Conservation (phyloP, 2,797 vertebrate species). For the Tragelaphus oryx region DNA sequence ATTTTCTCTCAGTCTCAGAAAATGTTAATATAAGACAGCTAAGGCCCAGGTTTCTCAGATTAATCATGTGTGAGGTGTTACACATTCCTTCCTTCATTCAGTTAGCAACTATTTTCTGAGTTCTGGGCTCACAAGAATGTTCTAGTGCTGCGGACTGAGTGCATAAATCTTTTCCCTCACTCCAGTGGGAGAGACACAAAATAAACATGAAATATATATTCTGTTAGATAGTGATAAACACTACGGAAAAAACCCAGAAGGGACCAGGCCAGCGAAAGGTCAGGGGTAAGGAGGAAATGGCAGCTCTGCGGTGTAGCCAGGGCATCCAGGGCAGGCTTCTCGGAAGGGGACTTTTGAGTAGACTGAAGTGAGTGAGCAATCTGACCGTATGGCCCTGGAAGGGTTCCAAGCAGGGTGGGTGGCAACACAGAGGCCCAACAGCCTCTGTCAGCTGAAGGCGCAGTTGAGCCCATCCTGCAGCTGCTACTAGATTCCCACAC, state of each 20-base stretch:
- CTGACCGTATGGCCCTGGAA: neutral
- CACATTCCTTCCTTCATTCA: neutral
- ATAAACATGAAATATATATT: neutral
- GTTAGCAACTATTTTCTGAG: neutral
- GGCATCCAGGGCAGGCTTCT: neutral
- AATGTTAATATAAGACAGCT: neutral
- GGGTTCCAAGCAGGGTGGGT: rapidly evolving
- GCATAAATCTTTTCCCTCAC: neutral
- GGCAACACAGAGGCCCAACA: neutral
- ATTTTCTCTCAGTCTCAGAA: neutral
- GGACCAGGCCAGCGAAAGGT: neutral
- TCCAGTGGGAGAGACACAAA: neutral
- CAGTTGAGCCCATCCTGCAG: neutral
- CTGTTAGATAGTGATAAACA: neutral
- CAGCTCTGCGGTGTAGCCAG: neutral
- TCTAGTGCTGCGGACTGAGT: neutral
- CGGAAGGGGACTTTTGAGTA: neutral
- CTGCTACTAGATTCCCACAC: neutral
- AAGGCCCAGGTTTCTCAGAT: neutral
- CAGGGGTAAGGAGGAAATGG: neutral
- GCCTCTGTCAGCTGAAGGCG: neutral
- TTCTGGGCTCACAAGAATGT: neutral
- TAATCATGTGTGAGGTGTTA: neutral
- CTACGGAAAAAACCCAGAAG: neutral
- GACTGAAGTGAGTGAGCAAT: neutral